A percentile compares a stretch with the other conserved stretches of the same genome.
These are phyloP conservation scores for Pachycephus smyrnensis DNA, from an alignment of 2,888 invertebrate species.

Conservation along the genomic window DNA sequence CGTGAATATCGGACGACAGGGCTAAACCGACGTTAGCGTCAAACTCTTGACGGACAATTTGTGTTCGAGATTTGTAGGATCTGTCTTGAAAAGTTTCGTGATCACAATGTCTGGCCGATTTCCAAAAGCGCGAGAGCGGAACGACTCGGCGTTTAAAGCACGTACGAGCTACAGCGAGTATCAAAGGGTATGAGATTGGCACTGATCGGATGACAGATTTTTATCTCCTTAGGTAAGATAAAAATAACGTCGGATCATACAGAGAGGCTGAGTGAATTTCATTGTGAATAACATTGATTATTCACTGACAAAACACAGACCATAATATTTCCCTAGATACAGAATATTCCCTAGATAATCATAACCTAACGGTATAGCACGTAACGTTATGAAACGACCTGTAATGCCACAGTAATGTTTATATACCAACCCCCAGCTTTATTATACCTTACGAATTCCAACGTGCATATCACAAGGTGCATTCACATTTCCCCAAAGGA, in stretches of 20 bases:
- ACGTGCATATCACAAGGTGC: background rate
- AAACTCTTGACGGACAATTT: background rate
- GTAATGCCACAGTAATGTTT: background rate
- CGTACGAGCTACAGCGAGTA: background rate
- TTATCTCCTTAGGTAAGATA: background rate
- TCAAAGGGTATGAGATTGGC: background rate
- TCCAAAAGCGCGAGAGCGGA: background rate
- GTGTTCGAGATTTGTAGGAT: background rate
- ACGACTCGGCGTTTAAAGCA: background rate
- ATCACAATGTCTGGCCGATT: background rate
- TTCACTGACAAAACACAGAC: background rate
- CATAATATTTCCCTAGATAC: background rate
- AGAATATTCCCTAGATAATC: background rate
- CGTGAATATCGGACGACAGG: background rate
- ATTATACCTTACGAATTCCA: background rate
- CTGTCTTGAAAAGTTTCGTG: background rate
- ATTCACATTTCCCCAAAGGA: background rate
- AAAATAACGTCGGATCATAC: background rate
- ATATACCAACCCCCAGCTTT: background rate
- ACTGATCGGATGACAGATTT: background rate
- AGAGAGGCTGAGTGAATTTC: background rate
- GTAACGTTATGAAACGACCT: background rate
- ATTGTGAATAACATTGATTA: background rate
- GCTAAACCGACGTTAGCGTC: background rate
- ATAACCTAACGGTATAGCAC: background rate